Evolutionary conservation across 1,140 invertebrate species (phyloP), one percentile per base, ranked within the genome.

Genomic region (Drosophila sulfurigaster): DNA sequence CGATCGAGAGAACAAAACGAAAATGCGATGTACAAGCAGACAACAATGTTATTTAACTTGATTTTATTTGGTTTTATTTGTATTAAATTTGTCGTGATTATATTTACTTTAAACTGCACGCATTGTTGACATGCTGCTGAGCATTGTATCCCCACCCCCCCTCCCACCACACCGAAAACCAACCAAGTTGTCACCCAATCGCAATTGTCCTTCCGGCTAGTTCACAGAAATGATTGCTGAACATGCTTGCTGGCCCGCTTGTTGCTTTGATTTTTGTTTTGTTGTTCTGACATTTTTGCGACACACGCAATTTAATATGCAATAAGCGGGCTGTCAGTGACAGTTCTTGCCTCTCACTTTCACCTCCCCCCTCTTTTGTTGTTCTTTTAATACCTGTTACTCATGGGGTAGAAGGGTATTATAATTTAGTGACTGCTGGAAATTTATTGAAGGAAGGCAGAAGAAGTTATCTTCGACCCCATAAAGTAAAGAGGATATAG

Each of bases 301-400:
- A 70, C 58, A 72, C 58, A 66, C 59, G 58, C 67, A 76, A 76
- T 76, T 76, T 76, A 88, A 82, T 87, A 88, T 82, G 80, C 82
- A 87, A 88, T 87, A 87, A 87, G 82, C 79, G 82, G 80, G 77
- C 82, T 87, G 82, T 88, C 82, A 87, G 35, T 59, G 73, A 38
- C 81, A 83, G n/a, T 46, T 56, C 25, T 38, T 8, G 11, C 15
- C 8, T 16, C 20, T 25, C 20, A 25, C 20, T 25, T 25, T 25
- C 20, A 25, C 28, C 3, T 10, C 52, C 28, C 28, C 3, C 28
- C n/a, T 11, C 48, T 20, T 25, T 49, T 30, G 10, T 30, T 32
- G 51, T 6, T 13, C 28, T 5, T 25, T 35, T 25, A 0, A 25
- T 25, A 25, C 20, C 20, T 0, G 20, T 4, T 25, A 25, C 20